phyloP scores from a whole-genome alignment of 1,140 invertebrate genomes.

The Hylaeus volcanicus region DNA sequence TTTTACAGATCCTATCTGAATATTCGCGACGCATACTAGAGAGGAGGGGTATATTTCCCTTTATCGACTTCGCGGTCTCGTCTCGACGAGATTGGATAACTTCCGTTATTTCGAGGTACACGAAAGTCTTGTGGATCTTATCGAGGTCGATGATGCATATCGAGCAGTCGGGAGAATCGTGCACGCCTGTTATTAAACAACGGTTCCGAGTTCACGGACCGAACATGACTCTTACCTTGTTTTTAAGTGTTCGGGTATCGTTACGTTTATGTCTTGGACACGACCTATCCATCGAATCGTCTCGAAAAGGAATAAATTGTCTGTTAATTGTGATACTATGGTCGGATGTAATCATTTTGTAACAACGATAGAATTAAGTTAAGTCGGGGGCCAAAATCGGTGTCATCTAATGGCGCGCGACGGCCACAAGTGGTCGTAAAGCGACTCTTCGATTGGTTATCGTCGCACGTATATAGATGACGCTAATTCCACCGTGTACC shows the following conservation, averaged over 20 bases:
- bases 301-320: no score
- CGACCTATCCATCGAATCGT: no score
- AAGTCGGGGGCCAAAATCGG: no score
- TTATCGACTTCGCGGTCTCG: constrained; percentile 52
- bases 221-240: no score
- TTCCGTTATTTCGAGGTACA: constrained; percentile 58
- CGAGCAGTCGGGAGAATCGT: constrained; percentile 35
- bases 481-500: not conserved
- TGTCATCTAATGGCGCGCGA: not conserved
- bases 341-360: no score
- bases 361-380: no score
- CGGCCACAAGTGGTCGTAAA: not conserved
- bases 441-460: not conserved
- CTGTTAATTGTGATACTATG: no score
- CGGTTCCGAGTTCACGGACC: no score
- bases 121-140: constrained; percentile 55
- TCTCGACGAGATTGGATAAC: constrained; percentile 62
- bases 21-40: constrained; percentile 10
- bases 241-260: no score
- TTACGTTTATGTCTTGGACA: no score
- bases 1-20: constrained; percentile 5
- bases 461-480: not conserved
- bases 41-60: constrained; percentile 32
- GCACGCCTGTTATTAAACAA: not conserved
- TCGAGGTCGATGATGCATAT: constrained; percentile 54